Base-by-base conservation (phyloP, 1,140 invertebrate species). In the Idris sp. region DNA sequence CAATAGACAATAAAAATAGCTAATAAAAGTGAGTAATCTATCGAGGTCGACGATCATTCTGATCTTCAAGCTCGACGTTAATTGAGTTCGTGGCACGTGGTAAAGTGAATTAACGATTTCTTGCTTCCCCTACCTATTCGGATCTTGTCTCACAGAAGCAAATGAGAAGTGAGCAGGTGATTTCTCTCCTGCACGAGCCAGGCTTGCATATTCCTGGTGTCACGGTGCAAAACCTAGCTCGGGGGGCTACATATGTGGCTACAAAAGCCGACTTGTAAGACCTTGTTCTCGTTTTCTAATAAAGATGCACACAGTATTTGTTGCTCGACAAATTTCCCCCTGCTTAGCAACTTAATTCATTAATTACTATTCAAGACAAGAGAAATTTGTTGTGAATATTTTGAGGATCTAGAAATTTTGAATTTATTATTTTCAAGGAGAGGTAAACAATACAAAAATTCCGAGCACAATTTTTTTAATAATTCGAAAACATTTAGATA, bases 41-140 rank as follows among this genome's bases (percentile, higher is more conserved):
- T 78, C 62, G 61, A 61, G 75, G 69, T 71, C 75, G 75, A 74
- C 76, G 75, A 84, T 85, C 79, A 82, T 86, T 83, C 78, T 74
- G 77, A 81, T 82, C 81, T 80, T 80, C 81, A 80, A 81, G 71
- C 76, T 65, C 53, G 81, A 83, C 83, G 80, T 80, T 85, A 84
- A 85, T 83, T 81, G 79, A 83, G 79, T 84, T 81, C 62, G 79
- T 78, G 81, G 81, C 75, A 76, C 79, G 77, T 71, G 78, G 74
- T 71, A 74, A 77, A 74, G 51, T 78, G 79, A 85, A 86, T 85
- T 86, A 85, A 85, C 83, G 79, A 81, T 82, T 83, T 41, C 68
- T 56, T 77, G 76, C 78, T 73, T 68, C 69, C 76, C 59, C 65
- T 71, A 48, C 44, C 74, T 68, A 62, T 81, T 72, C 74, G 74